phyloP scores from a whole-genome alignment of 2,797 vertebrate species.

The Thamnophis elegans region DNA sequence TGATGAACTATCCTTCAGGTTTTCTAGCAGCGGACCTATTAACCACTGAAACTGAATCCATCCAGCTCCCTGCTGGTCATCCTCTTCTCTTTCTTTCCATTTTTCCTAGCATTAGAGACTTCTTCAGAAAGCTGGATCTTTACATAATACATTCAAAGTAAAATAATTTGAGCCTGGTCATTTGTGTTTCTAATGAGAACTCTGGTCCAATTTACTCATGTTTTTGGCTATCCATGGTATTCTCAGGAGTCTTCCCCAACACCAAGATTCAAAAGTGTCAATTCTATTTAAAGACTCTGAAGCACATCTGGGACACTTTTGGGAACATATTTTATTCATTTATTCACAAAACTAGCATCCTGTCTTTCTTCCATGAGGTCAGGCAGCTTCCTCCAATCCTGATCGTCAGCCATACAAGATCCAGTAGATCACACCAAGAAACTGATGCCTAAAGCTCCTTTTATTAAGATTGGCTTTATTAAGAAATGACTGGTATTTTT shows the following conservation, averaged over 20 bases:
- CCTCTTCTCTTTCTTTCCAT: neutral
- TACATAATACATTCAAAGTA: neutral
- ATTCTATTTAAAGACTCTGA: neutral
- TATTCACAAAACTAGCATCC: neutral
- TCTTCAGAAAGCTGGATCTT: neutral
- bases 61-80: neutral
- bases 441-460: neutral
- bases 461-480: neutral
- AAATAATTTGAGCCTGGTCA: neutral
- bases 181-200: neutral
- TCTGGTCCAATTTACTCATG: neutral
- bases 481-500: neutral
- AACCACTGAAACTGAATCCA: neutral
- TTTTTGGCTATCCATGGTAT: neutral
- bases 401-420: neutral
- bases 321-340: neutral
- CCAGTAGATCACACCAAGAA: neutral
- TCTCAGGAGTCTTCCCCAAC: neutral
- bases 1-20: neutral
- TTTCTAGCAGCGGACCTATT: neutral
- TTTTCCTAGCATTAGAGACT: neutral
- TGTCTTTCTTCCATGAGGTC: neutral
- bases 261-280: neutral
- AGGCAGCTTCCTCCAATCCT: neutral
- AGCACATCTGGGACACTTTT: neutral